Percentiles rank a stretch among this genome's conserved stretches.
phyloP scores from a whole-genome alignment of 2,888 invertebrate species.

The Temnothorax ravouxi region DNA sequence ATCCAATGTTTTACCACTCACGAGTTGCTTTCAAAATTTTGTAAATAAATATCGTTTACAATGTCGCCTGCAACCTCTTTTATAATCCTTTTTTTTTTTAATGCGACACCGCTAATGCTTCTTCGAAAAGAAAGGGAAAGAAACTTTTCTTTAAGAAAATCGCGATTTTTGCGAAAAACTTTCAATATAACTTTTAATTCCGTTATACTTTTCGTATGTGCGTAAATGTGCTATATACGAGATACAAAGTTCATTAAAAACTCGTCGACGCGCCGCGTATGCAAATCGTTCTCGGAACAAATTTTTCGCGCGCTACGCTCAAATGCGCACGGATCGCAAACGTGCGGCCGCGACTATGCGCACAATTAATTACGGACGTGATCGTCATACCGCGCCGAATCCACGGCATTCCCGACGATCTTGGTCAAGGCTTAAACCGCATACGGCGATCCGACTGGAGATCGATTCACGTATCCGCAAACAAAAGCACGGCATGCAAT shows the following conservation, averaged over 20 bases:
- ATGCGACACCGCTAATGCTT: not conserved
- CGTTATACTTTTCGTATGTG: not conserved
- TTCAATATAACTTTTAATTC: not conserved
- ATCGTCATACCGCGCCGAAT: slow-evolving; percentile 76
- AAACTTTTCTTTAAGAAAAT: not conserved
- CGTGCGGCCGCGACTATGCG: slow-evolving; percentile 74
- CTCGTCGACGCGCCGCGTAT: slow-evolving; percentile 66
- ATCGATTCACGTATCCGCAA: slow-evolving; percentile 43
- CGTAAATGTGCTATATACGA: not conserved
- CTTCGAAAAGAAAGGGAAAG: not conserved
- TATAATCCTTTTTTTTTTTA: not conserved
- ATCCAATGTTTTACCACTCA: slow-evolving; percentile 63
- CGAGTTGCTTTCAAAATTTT: not conserved
- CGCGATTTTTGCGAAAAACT: not conserved
- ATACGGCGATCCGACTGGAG: slow-evolving; percentile 56
- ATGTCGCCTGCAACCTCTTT: not conserved
- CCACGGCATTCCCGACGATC: slow-evolving; percentile 77
- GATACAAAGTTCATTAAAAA: slow-evolving; percentile 42
- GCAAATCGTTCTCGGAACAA: slow-evolving; percentile 73
- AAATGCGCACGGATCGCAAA: slow-evolving; percentile 65
- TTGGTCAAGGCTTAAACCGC: slow-evolving; percentile 71
- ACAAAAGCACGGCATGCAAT: slow-evolving; percentile 44
- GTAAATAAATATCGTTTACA: not conserved
- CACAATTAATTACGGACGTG: slow-evolving; percentile 79
- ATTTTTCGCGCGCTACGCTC: slow-evolving; percentile 74